A percentile compares a stretch with the other conserved stretches of the same genome.
phyloP scores from a whole-genome alignment of 2,888 invertebrate genomes.

The Elysia crispata region DNA sequence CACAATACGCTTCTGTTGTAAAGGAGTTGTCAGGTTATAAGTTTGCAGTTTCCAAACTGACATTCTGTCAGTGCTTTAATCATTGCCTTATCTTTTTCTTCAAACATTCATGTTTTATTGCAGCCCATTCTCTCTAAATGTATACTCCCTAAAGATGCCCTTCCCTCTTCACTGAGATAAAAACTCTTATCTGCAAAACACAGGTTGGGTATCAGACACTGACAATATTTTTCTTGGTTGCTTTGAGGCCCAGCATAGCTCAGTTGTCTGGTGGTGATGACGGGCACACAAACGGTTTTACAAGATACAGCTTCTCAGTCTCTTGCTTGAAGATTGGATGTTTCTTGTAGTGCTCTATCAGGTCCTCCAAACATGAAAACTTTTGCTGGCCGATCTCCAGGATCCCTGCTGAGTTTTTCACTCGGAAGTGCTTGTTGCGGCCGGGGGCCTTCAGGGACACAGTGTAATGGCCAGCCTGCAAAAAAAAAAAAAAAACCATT shows the following conservation, averaged over 20 bases:
- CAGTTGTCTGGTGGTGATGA: constrained; percentile 52
- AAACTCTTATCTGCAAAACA: background rate
- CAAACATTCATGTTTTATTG: no score
- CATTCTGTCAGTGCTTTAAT: no score
- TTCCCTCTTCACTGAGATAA: no score
- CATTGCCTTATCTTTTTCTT: no score
- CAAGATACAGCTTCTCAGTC: constrained; percentile 94
- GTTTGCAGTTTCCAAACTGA: no score
- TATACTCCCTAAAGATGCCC: no score
- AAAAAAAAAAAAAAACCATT: constrained; percentile 51
- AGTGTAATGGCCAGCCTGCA: constrained; percentile 97
- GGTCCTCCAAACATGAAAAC: constrained; percentile 95
- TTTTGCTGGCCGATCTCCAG: constrained; percentile 98
- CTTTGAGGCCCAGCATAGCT: background rate
- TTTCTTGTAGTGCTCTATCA: constrained; percentile 98
- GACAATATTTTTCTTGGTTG: background rate
- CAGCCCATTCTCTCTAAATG: no score
- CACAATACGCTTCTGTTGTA: no score
- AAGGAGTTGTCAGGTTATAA: no score
- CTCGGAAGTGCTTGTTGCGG: constrained; percentile 99
- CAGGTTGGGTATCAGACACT: background rate
- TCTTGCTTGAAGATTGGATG: constrained; percentile 97
- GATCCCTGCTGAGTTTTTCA: constrained; percentile 90
- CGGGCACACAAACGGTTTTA: constrained; percentile 85
- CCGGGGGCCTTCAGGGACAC: constrained; percentile 98